These are phyloP conservation scores for Saccopteryx bilineata DNA, from an alignment of 2,113 vertebrate genomes.

Conservation along the genomic window DNA sequence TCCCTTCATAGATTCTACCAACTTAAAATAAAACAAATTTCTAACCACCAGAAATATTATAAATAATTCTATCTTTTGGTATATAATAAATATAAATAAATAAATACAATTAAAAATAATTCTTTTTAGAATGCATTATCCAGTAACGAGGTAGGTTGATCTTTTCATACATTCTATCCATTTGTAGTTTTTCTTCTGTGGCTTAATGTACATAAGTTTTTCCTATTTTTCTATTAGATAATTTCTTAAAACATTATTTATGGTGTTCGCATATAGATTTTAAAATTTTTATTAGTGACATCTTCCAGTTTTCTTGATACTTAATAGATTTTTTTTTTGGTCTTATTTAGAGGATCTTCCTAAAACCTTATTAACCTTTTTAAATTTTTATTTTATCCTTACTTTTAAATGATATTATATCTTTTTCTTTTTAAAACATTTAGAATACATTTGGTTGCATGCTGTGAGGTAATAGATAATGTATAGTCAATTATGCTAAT, in stretches of 20 bases:
- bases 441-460: background rate
- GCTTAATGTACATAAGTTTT: background rate
- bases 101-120: background rate
- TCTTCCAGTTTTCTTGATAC: background rate
- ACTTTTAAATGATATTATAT: background rate
- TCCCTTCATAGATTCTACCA: background rate
- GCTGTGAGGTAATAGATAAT: background rate
- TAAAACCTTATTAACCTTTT: background rate
- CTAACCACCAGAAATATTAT: background rate
- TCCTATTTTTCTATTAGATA: background rate
- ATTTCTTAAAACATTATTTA: slow-evolving; percentile 27
- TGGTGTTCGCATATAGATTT: background rate
- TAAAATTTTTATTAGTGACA: background rate
- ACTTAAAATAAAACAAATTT: background rate
- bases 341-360: background rate
- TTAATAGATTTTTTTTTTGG: background rate
- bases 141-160: background rate
- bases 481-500: background rate
- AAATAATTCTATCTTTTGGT: slow-evolving; percentile 1
- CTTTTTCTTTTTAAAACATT: background rate
- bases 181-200: background rate
- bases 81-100: background rate
- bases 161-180: background rate
- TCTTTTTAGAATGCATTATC: background rate
- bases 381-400: background rate